Percentiles rank a stretch among this genome's conserved stretches.
Evolutionary conservation across 2,113 vertebrate species (phyloP).

Genomic region (Pseudorasbora parva): DNA sequence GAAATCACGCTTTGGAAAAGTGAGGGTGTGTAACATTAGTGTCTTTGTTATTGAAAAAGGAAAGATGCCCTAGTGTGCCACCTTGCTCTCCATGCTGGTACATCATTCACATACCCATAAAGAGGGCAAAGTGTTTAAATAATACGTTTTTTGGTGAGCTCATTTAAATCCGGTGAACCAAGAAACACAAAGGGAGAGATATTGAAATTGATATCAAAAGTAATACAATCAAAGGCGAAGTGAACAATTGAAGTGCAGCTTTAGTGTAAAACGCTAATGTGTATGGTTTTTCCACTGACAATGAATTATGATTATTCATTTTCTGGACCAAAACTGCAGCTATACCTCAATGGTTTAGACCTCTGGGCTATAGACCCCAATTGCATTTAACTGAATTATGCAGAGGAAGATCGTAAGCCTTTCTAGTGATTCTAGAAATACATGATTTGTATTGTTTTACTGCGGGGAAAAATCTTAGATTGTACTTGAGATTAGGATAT

Average conservation of each 20-base stretch:
- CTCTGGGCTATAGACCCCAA: slow-evolving; percentile 9
- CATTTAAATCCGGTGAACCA: slow-evolving; percentile 44
- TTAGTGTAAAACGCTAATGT: slow-evolving; percentile 38
- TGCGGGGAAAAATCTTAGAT: not conserved
- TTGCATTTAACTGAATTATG: slow-evolving; percentile 15
- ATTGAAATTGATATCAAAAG: slow-evolving; percentile 25
- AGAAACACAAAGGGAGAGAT: slow-evolving; percentile 36
- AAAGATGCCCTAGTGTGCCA: slow-evolving; percentile 84
- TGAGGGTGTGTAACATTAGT: slow-evolving; percentile 73
- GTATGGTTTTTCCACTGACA: slow-evolving; percentile 55
- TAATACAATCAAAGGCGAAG: slow-evolving; percentile 3
- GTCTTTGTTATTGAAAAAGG: slow-evolving; percentile 86
- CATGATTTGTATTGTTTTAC: not conserved
- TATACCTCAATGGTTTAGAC: slow-evolving; percentile 46
- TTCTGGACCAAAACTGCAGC: slow-evolving; percentile 54
- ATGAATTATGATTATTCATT: slow-evolving; percentile 63
- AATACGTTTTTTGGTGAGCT: slow-evolving; percentile 17
- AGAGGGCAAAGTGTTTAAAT: slow-evolving; percentile 81
- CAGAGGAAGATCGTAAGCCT: not conserved
- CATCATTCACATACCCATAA: slow-evolving; percentile 80
- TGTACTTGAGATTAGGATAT: not conserved
- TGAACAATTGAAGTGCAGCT: slow-evolving; percentile 8
- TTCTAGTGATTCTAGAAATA: slow-evolving; percentile 8
- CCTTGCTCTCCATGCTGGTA: slow-evolving; percentile 60
- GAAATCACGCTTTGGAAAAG: slow-evolving; percentile 44